Evolutionary conservation across 2,113 vertebrate species (phyloP).

Genomic region (Syngnathus typhle): DNA sequence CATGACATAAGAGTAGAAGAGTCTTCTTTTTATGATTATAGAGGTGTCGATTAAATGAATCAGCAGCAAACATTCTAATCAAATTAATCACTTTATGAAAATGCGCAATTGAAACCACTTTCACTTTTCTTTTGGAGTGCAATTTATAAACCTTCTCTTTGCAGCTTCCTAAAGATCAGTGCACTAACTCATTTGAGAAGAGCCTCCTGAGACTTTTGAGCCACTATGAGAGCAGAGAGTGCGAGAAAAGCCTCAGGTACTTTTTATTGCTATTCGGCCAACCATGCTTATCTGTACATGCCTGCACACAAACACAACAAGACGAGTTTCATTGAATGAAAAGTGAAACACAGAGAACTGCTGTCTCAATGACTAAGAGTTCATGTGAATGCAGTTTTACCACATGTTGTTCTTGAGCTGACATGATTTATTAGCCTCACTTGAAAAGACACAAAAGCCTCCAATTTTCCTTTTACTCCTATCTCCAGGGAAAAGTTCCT

Average conservation of each 20-base stretch:
- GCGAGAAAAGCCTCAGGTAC: constrained; percentile 84
- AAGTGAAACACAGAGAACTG: neutral
- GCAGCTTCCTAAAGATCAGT: constrained; percentile 89
- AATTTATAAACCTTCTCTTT: neutral
- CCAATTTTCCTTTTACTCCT: neutral
- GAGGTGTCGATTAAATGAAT: no score
- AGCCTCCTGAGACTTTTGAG: constrained; percentile 83
- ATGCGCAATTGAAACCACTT: no score
- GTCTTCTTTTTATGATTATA: no score
- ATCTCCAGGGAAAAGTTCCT: constrained; percentile 82
- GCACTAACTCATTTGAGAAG: constrained; percentile 85
- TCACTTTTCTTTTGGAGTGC: no score
- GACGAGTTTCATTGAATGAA: neutral
- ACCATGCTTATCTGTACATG: neutral
- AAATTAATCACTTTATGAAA: no score
- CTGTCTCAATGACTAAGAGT: neutral
- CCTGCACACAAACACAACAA: neutral
- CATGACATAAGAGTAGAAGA: no score
- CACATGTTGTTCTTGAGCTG: no score
- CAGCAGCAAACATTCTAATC: no score
- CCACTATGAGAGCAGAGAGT: constrained; percentile 79
- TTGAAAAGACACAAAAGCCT: neutral
- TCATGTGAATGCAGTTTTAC: neutral
- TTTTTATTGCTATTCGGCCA: neutral
- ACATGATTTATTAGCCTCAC: neutral